Evolutionary conservation across 2,888 invertebrate genomes (phyloP).

Genomic region (Drosophila putrida): DNA sequence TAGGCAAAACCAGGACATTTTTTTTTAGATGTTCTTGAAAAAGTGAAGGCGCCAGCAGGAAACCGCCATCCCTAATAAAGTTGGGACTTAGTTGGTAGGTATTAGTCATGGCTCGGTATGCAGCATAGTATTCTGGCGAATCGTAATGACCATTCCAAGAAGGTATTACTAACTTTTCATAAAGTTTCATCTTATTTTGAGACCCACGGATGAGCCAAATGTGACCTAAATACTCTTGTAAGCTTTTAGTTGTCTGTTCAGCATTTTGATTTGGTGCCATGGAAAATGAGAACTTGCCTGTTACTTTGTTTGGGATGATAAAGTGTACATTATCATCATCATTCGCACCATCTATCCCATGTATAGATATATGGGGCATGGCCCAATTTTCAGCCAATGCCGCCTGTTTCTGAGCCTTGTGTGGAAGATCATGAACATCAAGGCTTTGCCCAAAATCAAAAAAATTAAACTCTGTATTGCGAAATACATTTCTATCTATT

Average conservation of each 20-base stretch:
- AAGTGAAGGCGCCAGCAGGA: slow-evolving; percentile 46
- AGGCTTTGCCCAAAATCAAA: slow-evolving; percentile 32
- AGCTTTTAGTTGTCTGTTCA: slow-evolving; percentile 20
- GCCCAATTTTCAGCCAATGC: slow-evolving; percentile 47
- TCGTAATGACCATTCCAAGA: slow-evolving; percentile 37
- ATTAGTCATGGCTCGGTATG: slow-evolving; percentile 33
- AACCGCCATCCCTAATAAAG: slow-evolving; percentile 48
- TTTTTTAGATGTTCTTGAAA: slow-evolving; percentile 38
- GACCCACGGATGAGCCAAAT: slow-evolving; percentile 45
- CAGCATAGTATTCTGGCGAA: slow-evolving; percentile 52
- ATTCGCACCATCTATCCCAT: slow-evolving; percentile 53
- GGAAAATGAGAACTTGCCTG: slow-evolving; percentile 54
- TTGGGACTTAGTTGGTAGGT: slow-evolving; percentile 42
- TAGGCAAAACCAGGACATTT: slow-evolving; percentile 55
- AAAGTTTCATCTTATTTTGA: slow-evolving; percentile 53
- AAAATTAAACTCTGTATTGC: slow-evolving; percentile 45
- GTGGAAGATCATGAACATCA: slow-evolving; percentile 35
- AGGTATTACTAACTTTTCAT: slow-evolving; percentile 45
- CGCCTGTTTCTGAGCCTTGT: slow-evolving; percentile 25
- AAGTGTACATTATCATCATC: slow-evolving; percentile 29
- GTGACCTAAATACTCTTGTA: slow-evolving; percentile 42
- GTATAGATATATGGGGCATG: slow-evolving; percentile 52
- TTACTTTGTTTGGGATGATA: slow-evolving; percentile 53
- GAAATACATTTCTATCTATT: slow-evolving; percentile 31
- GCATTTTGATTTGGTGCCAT: slow-evolving; percentile 48